Percentiles rank a stretch among this genome's conserved stretches.
These are phyloP conservation scores for Rhodophaea formosa DNA, from an alignment of 2,888 invertebrate species.

Conservation along the genomic window DNA sequence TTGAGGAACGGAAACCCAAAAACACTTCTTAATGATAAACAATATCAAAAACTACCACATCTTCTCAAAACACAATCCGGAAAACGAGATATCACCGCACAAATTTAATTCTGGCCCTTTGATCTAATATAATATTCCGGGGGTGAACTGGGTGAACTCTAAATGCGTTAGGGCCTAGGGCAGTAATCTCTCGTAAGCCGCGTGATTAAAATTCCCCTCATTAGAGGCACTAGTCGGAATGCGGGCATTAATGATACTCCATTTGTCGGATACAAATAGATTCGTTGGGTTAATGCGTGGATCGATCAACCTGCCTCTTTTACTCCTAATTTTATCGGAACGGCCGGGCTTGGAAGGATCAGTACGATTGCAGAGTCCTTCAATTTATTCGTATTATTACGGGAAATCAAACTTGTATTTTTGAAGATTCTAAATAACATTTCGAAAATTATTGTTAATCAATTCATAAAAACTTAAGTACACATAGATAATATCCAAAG, in stretches of 20 bases:
- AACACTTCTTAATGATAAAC: background rate
- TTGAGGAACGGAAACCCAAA: too few species aligned
- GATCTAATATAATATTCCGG: conserved; percentile 59
- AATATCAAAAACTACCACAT: background rate
- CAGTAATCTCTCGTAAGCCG: conserved; percentile 28
- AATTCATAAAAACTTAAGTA: too few species aligned
- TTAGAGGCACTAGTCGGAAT: conserved; percentile 37
- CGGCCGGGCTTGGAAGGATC: background rate
- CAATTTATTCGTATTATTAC: too few species aligned
- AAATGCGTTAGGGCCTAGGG: conserved; percentile 43
- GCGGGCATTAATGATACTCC: conserved; percentile 33
- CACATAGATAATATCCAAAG: too few species aligned
- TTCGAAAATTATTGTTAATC: too few species aligned
- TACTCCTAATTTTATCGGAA: conserved; percentile 13
- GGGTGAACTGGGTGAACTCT: conserved; percentile 48
- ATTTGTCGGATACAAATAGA: conserved; percentile 29
- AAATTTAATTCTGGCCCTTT: conserved; percentile 60
- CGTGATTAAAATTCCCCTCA: conserved; percentile 51
- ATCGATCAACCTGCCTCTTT: conserved; percentile 22
- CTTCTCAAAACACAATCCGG: background rate
- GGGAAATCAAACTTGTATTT: too few species aligned
- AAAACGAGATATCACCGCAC: conserved; percentile 39
- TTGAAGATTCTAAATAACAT: too few species aligned
- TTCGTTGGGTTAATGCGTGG: conserved; percentile 23
- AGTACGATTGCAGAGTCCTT: background rate